These are phyloP conservation scores for Polypterus bichir DNA, from an alignment of 2,113 vertebrate genomes.

Conservation along the genomic window DNA sequence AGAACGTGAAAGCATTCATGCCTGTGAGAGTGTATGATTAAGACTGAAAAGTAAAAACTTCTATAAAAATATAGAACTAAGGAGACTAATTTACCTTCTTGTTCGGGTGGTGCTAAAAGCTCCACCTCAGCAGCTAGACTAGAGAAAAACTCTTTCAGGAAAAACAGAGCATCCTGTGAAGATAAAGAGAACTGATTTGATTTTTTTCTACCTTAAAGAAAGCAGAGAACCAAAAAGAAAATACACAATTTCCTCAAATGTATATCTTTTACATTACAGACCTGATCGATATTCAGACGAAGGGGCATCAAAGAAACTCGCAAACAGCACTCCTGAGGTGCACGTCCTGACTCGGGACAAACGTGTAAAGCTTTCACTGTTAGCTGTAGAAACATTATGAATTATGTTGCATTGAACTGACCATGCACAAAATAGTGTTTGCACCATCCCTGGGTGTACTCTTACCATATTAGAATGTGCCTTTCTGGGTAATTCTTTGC, in stretches of 20 bases:
- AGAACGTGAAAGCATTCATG: too few species aligned
- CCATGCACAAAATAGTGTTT: not conserved
- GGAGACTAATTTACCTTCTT: slow-evolving; percentile 62
- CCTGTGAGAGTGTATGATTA: too few species aligned
- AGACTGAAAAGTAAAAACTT: too few species aligned
- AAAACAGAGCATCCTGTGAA: slow-evolving; percentile 86
- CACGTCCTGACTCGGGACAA: slow-evolving; percentile 77
- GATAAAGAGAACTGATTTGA: not conserved
- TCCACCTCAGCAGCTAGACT: slow-evolving; percentile 87
- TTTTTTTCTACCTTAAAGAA: too few species aligned
- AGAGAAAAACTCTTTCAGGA: slow-evolving; percentile 92
- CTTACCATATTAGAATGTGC: slow-evolving; percentile 87
- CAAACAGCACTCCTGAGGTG: slow-evolving; percentile 86
- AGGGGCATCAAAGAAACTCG: slow-evolving; percentile 88
- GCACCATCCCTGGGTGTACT: not conserved
- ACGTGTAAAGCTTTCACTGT: slow-evolving; percentile 85
- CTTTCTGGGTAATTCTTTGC: slow-evolving; percentile 89
- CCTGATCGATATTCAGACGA: slow-evolving; percentile 96
- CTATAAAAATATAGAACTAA: too few species aligned
- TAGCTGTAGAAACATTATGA: slow-evolving; percentile 45
- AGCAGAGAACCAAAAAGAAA: slow-evolving; percentile 4
- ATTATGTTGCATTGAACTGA: not conserved
- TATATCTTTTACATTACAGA: slow-evolving; percentile 25
- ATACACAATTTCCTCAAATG: not conserved
- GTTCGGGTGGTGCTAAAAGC: slow-evolving; percentile 74